Base-by-base conservation (phyloP, 1,140 invertebrate species). In the Lordiphosa clarofinis region DNA sequence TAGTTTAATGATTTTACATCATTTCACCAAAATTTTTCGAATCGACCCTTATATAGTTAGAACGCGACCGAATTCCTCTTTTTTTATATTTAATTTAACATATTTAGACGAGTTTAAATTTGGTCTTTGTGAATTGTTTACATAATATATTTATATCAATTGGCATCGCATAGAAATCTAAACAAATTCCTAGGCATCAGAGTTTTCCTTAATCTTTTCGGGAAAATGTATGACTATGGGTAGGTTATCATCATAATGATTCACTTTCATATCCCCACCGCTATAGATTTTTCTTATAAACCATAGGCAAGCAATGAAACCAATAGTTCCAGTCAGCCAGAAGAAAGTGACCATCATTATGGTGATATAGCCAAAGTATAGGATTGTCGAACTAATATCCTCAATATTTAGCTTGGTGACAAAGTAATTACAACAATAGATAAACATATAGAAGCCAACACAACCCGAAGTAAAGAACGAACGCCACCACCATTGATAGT, bases 101-200 rank as follows among this genome's bases (percentile, higher is more conserved):
- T 24, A 24, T 31, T 31, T 31, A 5, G 15, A 15, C 15, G 15
- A 19, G 19, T 4, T 37, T 50, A 5, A 7, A 43, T 6, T 5
- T 12, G 6, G 4, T 8, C 2, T 9, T 42, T 13, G 13, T 28
- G 10, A 28, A 15, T 5, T 39, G 15, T 10, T 40, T 12, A 5
- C 21, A 5, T 24, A 24, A 24, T 24, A 59, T 47, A 12, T 15
- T 11, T 15, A 54, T 19, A 57, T 73, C 56, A 59, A 50, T 49
- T 54, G 44, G 52, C 4, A 2, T 4, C 21, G 21, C 21, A 6
- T 28, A 28, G 5, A 1, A 28, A 28, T 6, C 24, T 6, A 1
- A 28, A 28, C 6, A 28, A 28, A 28, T 5, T 28, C 24, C 24
- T 28, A 28, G 24, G 24, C 24, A 28, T 6, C 24, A 0, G 24